Base-by-base conservation (phyloP, 2,888 invertebrate genomes). In the Hirtodrosophila duncani region DNA sequence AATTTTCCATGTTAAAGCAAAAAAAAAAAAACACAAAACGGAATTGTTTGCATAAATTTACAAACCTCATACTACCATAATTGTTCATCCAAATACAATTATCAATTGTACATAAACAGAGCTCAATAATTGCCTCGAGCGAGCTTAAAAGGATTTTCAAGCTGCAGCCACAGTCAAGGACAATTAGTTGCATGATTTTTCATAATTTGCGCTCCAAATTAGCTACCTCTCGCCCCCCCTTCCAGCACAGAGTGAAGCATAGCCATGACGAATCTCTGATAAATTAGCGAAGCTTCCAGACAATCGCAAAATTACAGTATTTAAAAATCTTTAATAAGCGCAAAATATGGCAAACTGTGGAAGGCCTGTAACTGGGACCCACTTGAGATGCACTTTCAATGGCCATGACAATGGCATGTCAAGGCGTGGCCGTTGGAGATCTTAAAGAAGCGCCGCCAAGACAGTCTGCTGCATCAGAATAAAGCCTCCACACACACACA, bases 271-370 rank as follows among this genome's bases (percentile, higher is more conserved):
- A 62, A 74, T 63, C 56, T 21, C 42, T 57, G 58, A 67, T 67
- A 75, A 78, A 79, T 81, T 72, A 64, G 69, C 79, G 61, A 41
- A 41, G 6, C 3, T 13, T 24, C 18, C 29, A 17, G n/a, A 4
- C 31, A 70, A n/a, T n/a, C n/a, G n/a, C n/a, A n/a, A n/a, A 82
- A 79, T 79, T 80, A 79, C 82, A 60, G 71, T 78, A 78, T 80
- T 79, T 79, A 79, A 82, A 77, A 70, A 70, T 77, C 66, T 63
- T 66, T 56, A 80, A 77, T 75, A 80, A 72, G 75, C 72, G 68
- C 68, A 75, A 70, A 71, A 69, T 69, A 74, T 63, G 56, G 61
- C 60, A 48, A 9, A 55, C 30, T 24, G 36, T 30, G 42, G 31
- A 31, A 13, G n/a, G n/a, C 29, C 18, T 31, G 31, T 27, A 21